phyloP scores from a whole-genome alignment of 2,888 invertebrate genomes.

The Alviniconcha strummeri region DNA sequence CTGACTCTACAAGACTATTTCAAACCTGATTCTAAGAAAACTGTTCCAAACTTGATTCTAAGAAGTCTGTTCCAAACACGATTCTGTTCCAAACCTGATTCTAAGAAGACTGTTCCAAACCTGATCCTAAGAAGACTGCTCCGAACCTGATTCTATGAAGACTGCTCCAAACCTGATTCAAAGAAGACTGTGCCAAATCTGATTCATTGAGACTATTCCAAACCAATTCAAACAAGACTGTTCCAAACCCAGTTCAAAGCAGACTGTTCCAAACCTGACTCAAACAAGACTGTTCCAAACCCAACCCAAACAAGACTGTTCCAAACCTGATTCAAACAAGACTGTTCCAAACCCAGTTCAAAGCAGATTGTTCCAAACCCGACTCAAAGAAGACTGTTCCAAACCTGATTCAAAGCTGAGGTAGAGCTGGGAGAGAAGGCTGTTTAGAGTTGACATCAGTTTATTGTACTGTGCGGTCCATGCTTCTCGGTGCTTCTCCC shows the following conservation, averaged over 20 bases:
- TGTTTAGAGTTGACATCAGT: constrained; percentile 45
- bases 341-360: background rate
- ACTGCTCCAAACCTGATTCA: no score
- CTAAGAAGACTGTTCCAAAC: background rate
- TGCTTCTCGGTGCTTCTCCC: constrained; percentile 53
- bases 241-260: background rate
- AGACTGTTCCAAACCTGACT: background rate
- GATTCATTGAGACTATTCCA: no score
- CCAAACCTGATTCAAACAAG: background rate
- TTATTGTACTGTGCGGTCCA: constrained; percentile 50
- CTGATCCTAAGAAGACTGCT: background rate
- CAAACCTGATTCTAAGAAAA: no score
- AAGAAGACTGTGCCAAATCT: no score
- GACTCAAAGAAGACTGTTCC: background rate
- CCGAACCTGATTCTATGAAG: no score
- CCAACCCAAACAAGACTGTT: background rate
- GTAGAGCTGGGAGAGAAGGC: constrained; percentile 5
- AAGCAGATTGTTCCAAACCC: background rate
- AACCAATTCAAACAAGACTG: no score
- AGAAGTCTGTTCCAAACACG: no score
- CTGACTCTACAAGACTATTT: no score
- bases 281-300: background rate
- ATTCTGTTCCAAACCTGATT: no score
- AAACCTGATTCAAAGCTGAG: constrained; percentile 26
- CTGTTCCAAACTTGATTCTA: no score